phyloP scores from a whole-genome alignment of 2,113 vertebrate genomes.

The Willisornis vidua region DNA sequence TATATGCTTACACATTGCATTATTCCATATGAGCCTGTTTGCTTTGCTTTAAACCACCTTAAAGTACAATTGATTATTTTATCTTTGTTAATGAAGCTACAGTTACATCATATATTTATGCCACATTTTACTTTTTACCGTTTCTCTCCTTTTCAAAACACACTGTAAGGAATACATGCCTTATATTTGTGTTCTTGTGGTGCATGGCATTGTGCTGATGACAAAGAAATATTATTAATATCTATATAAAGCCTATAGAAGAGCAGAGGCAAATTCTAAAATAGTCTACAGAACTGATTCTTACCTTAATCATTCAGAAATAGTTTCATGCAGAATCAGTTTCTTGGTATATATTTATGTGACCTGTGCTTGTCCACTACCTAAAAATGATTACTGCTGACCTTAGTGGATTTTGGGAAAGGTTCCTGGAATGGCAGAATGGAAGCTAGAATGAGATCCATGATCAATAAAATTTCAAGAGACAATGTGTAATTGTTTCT shows the following conservation, averaged over 20 bases:
- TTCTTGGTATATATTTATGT: background rate
- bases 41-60: background rate
- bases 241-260: background rate
- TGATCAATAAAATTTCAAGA: background rate
- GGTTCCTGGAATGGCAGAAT: background rate
- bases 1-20: background rate
- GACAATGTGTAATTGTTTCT: background rate
- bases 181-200: background rate
- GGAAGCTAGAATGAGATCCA: background rate
- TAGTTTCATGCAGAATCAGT: background rate
- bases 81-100: background rate
- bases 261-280: background rate
- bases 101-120: background rate
- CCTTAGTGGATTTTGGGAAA: background rate
- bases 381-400: background rate
- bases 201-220: background rate
- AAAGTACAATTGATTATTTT: background rate
- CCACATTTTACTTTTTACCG: background rate
- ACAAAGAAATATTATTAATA: background rate
- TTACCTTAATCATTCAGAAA: background rate
- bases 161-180: background rate
- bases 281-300: background rate
- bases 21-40: background rate
- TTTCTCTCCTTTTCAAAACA: background rate
- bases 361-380: background rate